Evolutionary conservation across 1,140 invertebrate genomes (phyloP), one percentile per base, ranked within the genome.

Genomic region (Drosophila chauvacae): DNA sequence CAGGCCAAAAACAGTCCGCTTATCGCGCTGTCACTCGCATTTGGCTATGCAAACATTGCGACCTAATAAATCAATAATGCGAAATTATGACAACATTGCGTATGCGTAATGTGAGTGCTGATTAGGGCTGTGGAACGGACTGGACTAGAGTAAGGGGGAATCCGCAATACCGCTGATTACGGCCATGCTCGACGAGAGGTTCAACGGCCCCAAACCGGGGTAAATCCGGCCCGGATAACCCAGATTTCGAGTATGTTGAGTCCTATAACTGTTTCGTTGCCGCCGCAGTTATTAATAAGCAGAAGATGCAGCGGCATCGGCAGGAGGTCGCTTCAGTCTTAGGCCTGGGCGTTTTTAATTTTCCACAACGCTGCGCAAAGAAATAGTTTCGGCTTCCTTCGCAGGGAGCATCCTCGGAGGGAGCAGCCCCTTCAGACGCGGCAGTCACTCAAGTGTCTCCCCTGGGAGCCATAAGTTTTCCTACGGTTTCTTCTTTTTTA

Each of bases 341-440:
- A 64, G 63, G 58, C 70, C 33, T 42, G 42, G 69, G 69, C 69
- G 69, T 80, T 90, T 91, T 91, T 88, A 91, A 91, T 91, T 91
- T 91, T 91, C 84, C 88, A 91, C 88, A 88, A 91, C 75, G 81
- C 73, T 91, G 88, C 81, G 88, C 88, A 91, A 91, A 91, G 88
- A 88, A 91, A 88, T 91, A 91, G 88, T 91, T 91, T 87, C 44
- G 77, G 72, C 64, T 83, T 50, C 66, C 64, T 58, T 41, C 53
- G 28, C 20, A 39, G 35, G 20, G 14, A 62, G 42, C 14, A 7
- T 33, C 33, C 62, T 60, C 62, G 33, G 42, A 18, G 48, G 48
- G 50, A 18, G 50, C n/a, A 51, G 33, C 23, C 42, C 55, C 42
- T 42, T 50, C 62, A 64, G 62, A 58, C 51, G 39, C 62, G 77